Base-by-base conservation (phyloP, 2,113 vertebrate genomes). In the Rutilus rutilus region DNA sequence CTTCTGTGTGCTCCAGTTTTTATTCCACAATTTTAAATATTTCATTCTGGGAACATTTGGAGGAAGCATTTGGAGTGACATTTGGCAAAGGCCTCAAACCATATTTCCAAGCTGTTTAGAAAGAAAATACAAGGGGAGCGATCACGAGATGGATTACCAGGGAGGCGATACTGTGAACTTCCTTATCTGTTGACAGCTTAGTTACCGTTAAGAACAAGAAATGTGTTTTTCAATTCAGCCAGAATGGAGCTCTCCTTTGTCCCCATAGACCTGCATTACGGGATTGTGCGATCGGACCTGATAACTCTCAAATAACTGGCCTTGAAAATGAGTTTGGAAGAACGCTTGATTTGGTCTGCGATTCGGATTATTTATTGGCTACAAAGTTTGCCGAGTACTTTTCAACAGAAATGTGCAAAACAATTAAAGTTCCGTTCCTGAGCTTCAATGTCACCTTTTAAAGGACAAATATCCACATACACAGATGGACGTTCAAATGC, bases 11-110 rank as follows among this genome's bases (percentile, higher is more conserved):
- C 42, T 60, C 69, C 75, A 69, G 39, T 89, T 65, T 77, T 30
- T 30, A 59, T 78, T 73, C 82, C 57, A 86, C 86, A 84, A 84
- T 85, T 83, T 86, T n/a, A 82, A 78, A 82, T 91, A 87, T 86
- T 90, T 75, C 27, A 85, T 85, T 64, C 54, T 69, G 84, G 69
- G 94, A 93, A 93, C 93, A 94, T 95, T 96, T 96, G 94, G 95
- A 95, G 95, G 93, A 92, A 94, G 93, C 95, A 96, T 96, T 96
- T 95, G 95, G 95, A 88, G 95, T 92, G 95, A 94, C 96, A 95
- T 96, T 94, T 95, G 93, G 94, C 94, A 93, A 94, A 95, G 95
- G 95, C 95, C 95, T 96, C 94, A 94, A 96, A 96, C 95, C 94
- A 95, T 95, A 96, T 96, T 96, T 96, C 94, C 95, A 94, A 96